Base-by-base conservation (phyloP, 2,113 vertebrate species). In the Cololabis saira region DNA sequence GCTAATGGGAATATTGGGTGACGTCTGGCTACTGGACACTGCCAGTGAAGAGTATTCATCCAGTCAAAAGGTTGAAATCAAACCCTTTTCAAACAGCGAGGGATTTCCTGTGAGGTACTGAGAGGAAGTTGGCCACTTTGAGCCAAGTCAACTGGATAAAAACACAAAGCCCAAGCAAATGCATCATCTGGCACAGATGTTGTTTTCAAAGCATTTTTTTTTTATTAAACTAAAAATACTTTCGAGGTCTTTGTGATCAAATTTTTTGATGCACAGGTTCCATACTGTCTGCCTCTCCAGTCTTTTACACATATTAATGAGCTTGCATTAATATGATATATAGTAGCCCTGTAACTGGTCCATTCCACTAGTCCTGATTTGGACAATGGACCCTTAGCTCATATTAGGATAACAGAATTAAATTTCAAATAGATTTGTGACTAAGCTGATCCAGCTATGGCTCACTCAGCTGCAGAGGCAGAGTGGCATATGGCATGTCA, bases 321-420 rank as follows among this genome's bases (percentile, higher is more conserved):
- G 85, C 63, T 74, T 48, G 66, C 74, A 74, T 84, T 85, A 69
- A 86, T 70, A 67, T 71, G 76, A 64, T 61, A 83, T 70, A 76
- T 88, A 82, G 80, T 74, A 55, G 69, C 70, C 57, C 73, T 53
- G 51, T 11, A 47, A 84, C 81, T 30, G 70, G 45, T 81, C 78
- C 66, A 71, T 82, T 83, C 84, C 58, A 60, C 61, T 74, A 83
- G 87, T 88, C 83, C 83, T 64, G 57, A 81, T 87, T 83, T 54
- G 16, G 87, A 89, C 88, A 91, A 87, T 76, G 84, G 74, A 81
- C 48, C 85, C 71, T 82, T 78, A 18, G 27, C 83, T 64, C 67
- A 87, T 88, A 80, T 90, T 75, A 73, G 89, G 89, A 86, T 90
- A 87, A 93, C 88, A 80, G 88, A 65, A 73, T 90, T 83, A 90